Evolutionary conservation across 2,797 vertebrate genomes (phyloP).

Genomic region (Schizothorax lantsangensis): DNA sequence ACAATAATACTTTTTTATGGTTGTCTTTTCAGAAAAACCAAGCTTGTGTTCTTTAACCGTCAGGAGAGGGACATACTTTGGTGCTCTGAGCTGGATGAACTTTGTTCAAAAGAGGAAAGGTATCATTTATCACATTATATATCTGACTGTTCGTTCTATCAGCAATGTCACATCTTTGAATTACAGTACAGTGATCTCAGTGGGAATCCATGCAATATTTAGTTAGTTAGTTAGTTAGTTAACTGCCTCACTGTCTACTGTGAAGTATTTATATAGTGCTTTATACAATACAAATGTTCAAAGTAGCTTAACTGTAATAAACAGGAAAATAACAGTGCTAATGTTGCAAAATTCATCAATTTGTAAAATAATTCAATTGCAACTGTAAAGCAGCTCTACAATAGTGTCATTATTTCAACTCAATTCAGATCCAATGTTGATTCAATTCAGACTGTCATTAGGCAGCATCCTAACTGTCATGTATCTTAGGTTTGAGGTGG

Average conservation of each 20-base stretch:
- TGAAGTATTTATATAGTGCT: background rate
- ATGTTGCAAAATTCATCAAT: background rate
- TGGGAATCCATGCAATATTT: background rate
- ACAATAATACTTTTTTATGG: background rate
- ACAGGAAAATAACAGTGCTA: background rate
- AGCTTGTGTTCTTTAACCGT: conserved; percentile 93
- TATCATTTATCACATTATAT: conserved; percentile 55
- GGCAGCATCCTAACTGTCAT: background rate
- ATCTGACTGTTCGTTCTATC: too few species aligned
- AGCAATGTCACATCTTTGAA: background rate
- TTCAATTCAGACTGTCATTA: background rate
- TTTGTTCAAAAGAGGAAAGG: conserved; percentile 83
- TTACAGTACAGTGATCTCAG: background rate
- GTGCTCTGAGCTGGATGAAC: conserved; percentile 83
- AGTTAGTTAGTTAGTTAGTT: too few species aligned
- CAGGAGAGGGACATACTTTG: conserved; percentile 91
- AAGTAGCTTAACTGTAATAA: background rate
- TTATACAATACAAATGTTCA: background rate
- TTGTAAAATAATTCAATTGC: background rate
- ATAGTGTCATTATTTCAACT: background rate
- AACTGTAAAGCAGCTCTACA: background rate
- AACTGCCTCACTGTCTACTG: background rate
- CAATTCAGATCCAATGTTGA: background rate
- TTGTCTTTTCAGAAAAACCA: conserved; percentile 78
- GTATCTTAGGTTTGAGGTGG: conserved; percentile 85